These are phyloP conservation scores for Drosophila bocki DNA, from an alignment of 1,140 invertebrate species.

Conservation along the genomic window DNA sequence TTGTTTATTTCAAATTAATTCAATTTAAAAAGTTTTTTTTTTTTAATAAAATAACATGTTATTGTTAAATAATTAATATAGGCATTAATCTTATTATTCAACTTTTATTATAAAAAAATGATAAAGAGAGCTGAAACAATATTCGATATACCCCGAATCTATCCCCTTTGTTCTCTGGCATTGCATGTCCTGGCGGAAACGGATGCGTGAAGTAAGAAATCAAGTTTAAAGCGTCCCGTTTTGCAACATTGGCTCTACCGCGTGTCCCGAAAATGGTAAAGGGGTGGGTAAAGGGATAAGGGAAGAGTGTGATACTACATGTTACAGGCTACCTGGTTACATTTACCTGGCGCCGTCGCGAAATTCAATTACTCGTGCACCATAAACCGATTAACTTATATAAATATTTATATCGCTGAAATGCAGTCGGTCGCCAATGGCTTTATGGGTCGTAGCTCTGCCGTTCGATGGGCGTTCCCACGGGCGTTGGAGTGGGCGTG, in stretches of 20 bases:
- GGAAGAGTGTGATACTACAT: neutral
- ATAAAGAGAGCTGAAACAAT: no score
- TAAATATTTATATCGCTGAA: conserved; percentile 82
- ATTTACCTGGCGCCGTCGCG: conserved; percentile 55
- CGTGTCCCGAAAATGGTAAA: conserved; percentile 1
- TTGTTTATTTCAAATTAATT: neutral
- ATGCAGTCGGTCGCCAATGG: conserved; percentile 59
- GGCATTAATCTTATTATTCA: neutral
- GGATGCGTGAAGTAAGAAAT: conserved; percentile 39
- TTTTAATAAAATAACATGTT: neutral
- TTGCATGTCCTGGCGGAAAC: conserved; percentile 12
- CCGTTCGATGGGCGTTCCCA: conserved; percentile 12
- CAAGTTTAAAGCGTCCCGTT: conserved; percentile 37
- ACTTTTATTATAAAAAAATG: neutral
- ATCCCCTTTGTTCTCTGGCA: neutral
- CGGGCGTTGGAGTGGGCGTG: conserved; percentile 29
- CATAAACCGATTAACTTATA: conserved; percentile 83
- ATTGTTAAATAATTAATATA: neutral
- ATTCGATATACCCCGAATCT: conserved; percentile 6
- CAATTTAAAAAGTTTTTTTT: neutral
- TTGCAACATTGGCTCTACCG: conserved; percentile 16
- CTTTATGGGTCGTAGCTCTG: conserved; percentile 50
- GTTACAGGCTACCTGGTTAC: conserved; percentile 46
- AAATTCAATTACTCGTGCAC: conserved; percentile 82
- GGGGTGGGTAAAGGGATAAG: neutral